Base-by-base conservation (phyloP, 1,140 invertebrate genomes). In the Platorchestia sp. region DNA sequence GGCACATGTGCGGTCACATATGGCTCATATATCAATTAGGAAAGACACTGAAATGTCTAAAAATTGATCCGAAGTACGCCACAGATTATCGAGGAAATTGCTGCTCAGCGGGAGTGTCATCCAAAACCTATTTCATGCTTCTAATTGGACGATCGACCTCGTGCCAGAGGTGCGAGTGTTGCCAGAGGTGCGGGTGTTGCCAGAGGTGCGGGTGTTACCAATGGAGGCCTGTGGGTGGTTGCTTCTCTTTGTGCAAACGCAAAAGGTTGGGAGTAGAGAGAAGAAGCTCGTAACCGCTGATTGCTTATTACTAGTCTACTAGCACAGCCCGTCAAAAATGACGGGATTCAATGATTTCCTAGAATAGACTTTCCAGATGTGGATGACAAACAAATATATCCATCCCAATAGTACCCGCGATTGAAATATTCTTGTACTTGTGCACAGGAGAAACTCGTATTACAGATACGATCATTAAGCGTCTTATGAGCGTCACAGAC, bases 31-130 rank as follows among this genome's bases (percentile, higher is more conserved):
- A 75, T 75, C 59, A 75, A 75, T 75, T 10, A 75, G 59, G 59
- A 75, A 75, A 75, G 59, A 75, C 59, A 75, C 59, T 75, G 59
- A 75, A 75, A 75, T 75, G 59, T 75, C 59, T 75, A 75, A 75
- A 75, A 75, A 75, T 75, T 22, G 10, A 75, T 75, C 59, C 59
- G 59, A 75, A 75, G 59, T 75, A 75, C 59, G 59, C 59, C 59
- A 75, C 59, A 75, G 59, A 75, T 75, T 27, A 75, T 75, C 59
- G 7, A 75, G 27, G 59, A 75, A 75, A 75, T 75, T 75, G 59
- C 59, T 36, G 59, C 27, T 75, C 59, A 75, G 10, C 3, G 27
- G 59, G 10, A 75, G 59, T 75, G 59, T 75, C 59, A 75, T 75
- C 59, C 59, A 75, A 75, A 75, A 75, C 59, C 59, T 75, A 75